Conservation (phyloP, 2,797 vertebrate species). For the Pteronotus mesoamericanus region DNA sequence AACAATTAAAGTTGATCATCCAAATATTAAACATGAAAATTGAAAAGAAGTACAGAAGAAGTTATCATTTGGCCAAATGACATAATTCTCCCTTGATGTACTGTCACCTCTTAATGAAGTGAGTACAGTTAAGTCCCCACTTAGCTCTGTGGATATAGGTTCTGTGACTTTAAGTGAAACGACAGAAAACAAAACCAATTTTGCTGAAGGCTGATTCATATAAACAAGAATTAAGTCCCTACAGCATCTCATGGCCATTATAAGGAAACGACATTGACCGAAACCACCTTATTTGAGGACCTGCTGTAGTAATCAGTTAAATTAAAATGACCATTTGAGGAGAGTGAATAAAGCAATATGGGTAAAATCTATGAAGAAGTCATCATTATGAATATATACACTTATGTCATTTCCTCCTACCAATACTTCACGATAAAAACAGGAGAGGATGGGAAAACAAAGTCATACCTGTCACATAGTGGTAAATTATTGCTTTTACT, state of each 20-base stretch:
- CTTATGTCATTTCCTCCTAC: background rate
- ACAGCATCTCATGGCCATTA: background rate
- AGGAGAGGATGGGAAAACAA: background rate
- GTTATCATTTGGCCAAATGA: background rate
- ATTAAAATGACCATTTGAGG: background rate
- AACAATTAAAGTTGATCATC: background rate
- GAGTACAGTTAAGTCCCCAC: background rate
- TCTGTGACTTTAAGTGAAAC: background rate
- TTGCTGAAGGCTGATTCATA: background rate
- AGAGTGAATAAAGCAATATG: background rate
- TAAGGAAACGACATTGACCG: background rate
- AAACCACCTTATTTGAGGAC: background rate
- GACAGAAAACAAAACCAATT: background rate
- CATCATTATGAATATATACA: background rate
- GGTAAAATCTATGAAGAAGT: background rate
- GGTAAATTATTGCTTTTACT: background rate
- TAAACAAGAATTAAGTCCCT: background rate
- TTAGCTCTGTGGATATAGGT: background rate
- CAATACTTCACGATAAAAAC: background rate
- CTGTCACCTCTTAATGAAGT: background rate
- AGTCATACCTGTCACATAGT: fast-evolving
- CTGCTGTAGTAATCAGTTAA: background rate
- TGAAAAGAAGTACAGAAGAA: background rate
- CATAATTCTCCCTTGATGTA: background rate
- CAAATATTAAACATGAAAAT: background rate